Percentiles rank a stretch among this genome's conserved stretches.
Conservation (phyloP, 2,113 vertebrate genomes). For the Centropus bengalensis region DNA sequence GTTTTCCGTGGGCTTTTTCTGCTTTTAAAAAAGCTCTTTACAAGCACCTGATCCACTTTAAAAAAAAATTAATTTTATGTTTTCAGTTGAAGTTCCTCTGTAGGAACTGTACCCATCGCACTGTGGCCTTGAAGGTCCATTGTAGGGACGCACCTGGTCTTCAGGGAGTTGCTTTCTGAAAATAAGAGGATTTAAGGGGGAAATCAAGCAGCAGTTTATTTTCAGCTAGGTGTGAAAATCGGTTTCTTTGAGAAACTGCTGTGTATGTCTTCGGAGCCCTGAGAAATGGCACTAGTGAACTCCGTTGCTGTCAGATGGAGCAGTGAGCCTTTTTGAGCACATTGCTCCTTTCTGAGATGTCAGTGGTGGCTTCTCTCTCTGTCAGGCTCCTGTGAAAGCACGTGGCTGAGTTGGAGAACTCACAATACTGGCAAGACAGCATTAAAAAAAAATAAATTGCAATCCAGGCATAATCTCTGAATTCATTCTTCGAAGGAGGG, state of each 20-base stretch:
- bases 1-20: background rate
- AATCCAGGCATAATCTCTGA: background rate
- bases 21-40: background rate
- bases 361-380: background rate
- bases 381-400: background rate
- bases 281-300: background rate
- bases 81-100: background rate
- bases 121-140: background rate
- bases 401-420: background rate
- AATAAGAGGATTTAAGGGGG: background rate
- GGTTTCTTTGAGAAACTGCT: background rate
- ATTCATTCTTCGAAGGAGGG: background rate
- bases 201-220: background rate
- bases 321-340: background rate
- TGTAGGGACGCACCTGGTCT: background rate
- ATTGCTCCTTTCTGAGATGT: background rate
- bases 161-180: background rate
- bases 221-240: background rate
- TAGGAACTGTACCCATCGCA: background rate
- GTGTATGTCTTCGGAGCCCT: background rate
- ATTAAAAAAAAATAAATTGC: background rate
- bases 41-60: background rate
- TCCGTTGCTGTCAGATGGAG: background rate
- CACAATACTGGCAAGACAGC: background rate
- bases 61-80: background rate